Evolutionary conservation across 2,797 vertebrate species (phyloP).

Genomic region (Hydrophis major): DNA sequence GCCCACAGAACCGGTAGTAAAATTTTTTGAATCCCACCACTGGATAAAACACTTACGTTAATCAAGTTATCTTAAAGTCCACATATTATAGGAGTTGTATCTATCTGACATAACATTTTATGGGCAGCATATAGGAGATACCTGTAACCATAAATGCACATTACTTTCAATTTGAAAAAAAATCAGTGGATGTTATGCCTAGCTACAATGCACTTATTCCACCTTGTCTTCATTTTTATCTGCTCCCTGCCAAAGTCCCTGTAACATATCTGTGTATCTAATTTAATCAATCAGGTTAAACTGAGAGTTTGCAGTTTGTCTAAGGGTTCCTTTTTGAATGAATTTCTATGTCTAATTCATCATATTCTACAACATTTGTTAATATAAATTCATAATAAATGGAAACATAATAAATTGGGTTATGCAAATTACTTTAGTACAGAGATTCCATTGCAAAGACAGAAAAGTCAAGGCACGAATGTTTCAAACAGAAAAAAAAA

Average conservation of each 20-base stretch:
- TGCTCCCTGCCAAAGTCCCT: neutral
- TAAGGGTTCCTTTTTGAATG: neutral
- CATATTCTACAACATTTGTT: neutral
- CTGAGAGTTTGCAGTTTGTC: too few relatives aligned
- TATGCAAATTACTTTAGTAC: neutral
- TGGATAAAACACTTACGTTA: neutral
- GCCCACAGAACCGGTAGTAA: too few relatives aligned
- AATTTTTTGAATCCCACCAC: too few relatives aligned
- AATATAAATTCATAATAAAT: neutral
- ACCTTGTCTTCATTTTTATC: neutral
- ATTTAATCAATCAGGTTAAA: neutral
- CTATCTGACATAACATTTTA: neutral
- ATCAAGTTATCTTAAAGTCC: neutral
- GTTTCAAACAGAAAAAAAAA: neutral
- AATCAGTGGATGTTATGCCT: neutral
- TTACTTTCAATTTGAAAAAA: neutral
- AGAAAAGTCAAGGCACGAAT: neutral
- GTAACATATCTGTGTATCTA: neutral
- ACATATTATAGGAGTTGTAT: neutral
- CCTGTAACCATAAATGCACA: neutral
- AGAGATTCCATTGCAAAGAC: neutral
- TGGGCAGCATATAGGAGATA: neutral
- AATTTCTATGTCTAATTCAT: neutral
- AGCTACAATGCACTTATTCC: neutral
- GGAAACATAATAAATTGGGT: neutral